These are phyloP conservation scores for Catocala nupta DNA, from an alignment of 2,888 invertebrate genomes.

Conservation along the genomic window DNA sequence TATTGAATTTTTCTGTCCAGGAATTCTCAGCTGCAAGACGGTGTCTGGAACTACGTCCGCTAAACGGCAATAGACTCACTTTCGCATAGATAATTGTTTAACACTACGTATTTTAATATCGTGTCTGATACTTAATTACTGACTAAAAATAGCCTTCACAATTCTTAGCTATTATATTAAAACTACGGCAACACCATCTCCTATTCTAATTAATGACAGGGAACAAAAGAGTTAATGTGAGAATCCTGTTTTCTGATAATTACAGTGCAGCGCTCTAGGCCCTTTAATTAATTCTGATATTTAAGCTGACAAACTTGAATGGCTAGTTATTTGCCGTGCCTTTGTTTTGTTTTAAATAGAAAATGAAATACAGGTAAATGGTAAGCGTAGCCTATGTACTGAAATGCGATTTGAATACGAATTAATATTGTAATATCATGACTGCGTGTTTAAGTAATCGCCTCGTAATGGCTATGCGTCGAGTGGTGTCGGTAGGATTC, in stretches of 20 bases:
- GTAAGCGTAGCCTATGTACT: no score
- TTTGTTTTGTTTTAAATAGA: constrained; percentile 22
- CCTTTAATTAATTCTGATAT: constrained; percentile 62
- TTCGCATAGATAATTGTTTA: no score
- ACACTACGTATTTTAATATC: neutral
- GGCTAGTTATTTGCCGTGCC: constrained; percentile 34
- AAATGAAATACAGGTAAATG: constrained; percentile 3
- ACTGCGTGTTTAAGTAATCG: no score
- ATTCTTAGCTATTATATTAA: constrained; percentile 23
- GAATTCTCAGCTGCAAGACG: no score
- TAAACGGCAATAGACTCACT: no score
- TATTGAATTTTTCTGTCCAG: no score
- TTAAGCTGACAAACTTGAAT: constrained; percentile 39
- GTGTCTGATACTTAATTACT: neutral
- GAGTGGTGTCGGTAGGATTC: no score
- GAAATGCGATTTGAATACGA: no score
- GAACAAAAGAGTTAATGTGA: constrained; percentile 55
- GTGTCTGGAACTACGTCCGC: no score
- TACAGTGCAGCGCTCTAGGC: constrained; percentile 51
- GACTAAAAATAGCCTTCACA: neutral
- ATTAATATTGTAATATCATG: no score
- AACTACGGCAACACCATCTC: constrained; percentile 12
- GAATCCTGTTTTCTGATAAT: constrained; percentile 58
- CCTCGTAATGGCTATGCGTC: no score
- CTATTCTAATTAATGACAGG: constrained; percentile 49